Evolutionary conservation across 2,113 vertebrate species (phyloP), one percentile per base, ranked within the genome.

Genomic region (Zeus faber): DNA sequence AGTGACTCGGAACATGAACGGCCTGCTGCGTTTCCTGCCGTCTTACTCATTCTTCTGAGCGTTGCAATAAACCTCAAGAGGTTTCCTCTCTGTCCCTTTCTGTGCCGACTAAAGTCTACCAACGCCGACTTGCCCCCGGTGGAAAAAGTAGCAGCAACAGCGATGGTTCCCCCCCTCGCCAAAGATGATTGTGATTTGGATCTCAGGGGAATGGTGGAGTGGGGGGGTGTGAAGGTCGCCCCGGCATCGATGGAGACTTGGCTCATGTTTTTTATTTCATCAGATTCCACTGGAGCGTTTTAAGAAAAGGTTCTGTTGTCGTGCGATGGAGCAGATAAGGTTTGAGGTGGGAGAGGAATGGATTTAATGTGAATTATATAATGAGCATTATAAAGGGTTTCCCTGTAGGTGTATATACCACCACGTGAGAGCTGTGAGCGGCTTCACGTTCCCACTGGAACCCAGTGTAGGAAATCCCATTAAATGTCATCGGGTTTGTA

Each of bases 1-100:
- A 40, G 29, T 49, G 22, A 64, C 44, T 23, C 21, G 5, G 41
- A 37, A 29, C 25, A 43, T 25, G 46, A 64, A 48, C 27, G 58
- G 25, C 37, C 37, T 13, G 17, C 45, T 55, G 44, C 27, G 33
- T 49, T 33, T 56, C 52, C 39, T 29, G 45, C 33, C 31, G 23
- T 22, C 37, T 8, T n/a, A 49, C 41, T 33, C 45, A 26, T 46
- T 49, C 25, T n/a, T 53, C 18, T 17, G 22, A 44, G 40, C 24
- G 16, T 31, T 7, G 21, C 31, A 49, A 64, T 50, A 35, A 31
- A n/a, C n/a, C n/a, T n/a, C n/a, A n/a, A n/a, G n/a, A n/a, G n/a
- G n/a, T n/a, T n/a, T n/a, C n/a, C 47, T 13, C 22, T 29, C 23
- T 9, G 27, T 37, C 2, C 33, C n/a, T n/a, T 37, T 37, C 4